Conservation (phyloP, 2,113 vertebrate genomes). For the Alligator mississippiensis region DNA sequence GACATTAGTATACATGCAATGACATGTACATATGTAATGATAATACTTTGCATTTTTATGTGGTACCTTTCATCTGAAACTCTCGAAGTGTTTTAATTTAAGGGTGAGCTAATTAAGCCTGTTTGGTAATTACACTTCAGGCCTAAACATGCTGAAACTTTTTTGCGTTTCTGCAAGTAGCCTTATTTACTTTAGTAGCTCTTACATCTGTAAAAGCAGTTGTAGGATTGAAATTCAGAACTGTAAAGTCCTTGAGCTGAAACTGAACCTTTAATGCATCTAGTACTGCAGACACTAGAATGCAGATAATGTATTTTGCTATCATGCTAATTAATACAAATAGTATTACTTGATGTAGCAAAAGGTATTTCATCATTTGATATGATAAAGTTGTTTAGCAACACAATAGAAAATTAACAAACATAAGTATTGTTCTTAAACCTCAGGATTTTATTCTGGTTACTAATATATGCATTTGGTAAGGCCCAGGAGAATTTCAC, state of each 20-base stretch:
- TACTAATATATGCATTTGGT: background rate
- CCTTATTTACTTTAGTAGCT: background rate
- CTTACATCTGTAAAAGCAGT: background rate
- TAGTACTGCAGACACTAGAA: background rate
- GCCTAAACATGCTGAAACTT: background rate
- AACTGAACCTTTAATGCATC: too few species aligned
- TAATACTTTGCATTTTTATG: background rate
- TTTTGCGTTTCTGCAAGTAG: background rate
- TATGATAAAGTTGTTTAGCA: background rate
- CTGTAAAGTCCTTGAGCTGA: background rate
- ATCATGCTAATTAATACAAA: background rate
- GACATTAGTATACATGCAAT: background rate
- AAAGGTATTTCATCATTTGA: background rate
- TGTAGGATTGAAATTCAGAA: background rate
- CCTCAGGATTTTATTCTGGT: background rate
- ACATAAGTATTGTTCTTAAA: background rate
- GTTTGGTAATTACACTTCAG: background rate
- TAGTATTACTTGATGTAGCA: background rate
- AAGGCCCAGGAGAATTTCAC: background rate
- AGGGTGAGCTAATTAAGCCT: background rate
- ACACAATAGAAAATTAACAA: background rate
- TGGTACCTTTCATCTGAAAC: background rate
- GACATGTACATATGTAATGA: background rate
- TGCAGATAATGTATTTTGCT: background rate
- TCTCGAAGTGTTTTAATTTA: background rate